A percentile compares a stretch with the other conserved stretches of the same genome.
These are phyloP conservation scores for Sarcophaga carnaria DNA, from an alignment of 2,888 invertebrate genomes.

Conservation along the genomic window DNA sequence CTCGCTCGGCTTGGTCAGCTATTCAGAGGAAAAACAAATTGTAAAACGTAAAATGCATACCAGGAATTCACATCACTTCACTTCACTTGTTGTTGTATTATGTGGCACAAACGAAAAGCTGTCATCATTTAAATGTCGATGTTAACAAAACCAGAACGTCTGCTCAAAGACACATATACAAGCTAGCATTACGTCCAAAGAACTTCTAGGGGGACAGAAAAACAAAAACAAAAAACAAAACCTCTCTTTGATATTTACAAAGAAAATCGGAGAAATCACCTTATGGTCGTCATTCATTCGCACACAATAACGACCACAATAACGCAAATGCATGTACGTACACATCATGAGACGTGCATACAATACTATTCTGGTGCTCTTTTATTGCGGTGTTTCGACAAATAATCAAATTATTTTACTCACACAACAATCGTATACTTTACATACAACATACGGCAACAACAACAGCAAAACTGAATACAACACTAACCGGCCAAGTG, in stretches of 20 bases:
- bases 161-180: slow-evolving; percentile 27
- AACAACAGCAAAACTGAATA: no score
- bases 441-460: no score
- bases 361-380: background rate
- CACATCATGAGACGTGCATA: background rate
- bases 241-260: slow-evolving; percentile 45
- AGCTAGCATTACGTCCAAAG: slow-evolving; percentile 1
- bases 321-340: slow-evolving; percentile 42
- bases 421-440: background rate
- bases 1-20: slow-evolving; percentile 3
- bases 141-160: slow-evolving; percentile 52
- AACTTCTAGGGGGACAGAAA: background rate
- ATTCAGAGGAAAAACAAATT: slow-evolving; percentile 33
- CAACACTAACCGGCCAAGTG: background rate
- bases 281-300: slow-evolving; percentile 44
- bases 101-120: slow-evolving; percentile 54
- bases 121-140: slow-evolving; percentile 67
- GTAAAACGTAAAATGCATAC: background rate
- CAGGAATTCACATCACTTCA: background rate
- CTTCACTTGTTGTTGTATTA: slow-evolving; percentile 1
- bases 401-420: slow-evolving; percentile 59
- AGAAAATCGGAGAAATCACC: slow-evolving; percentile 40
- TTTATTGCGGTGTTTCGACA: slow-evolving; percentile 48
- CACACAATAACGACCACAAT: slow-evolving; percentile 45
- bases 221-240: slow-evolving; percentile 39